A percentile compares a stretch with the other conserved stretches of the same genome.
Evolutionary conservation across 2,888 invertebrate genomes (phyloP).

Genomic region (Leptinotarsa juncta): DNA sequence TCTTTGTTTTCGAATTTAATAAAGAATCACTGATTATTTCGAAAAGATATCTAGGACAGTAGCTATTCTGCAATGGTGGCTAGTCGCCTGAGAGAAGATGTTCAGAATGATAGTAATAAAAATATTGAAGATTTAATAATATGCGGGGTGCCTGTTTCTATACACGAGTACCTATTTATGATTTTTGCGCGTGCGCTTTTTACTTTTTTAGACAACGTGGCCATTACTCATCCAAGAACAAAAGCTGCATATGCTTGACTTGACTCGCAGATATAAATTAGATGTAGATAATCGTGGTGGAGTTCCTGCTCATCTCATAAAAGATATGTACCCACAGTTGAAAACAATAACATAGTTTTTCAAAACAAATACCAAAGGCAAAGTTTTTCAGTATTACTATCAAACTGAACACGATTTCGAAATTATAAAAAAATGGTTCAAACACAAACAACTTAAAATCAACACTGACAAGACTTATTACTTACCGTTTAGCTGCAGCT

Average conservation of each 20-base stretch:
- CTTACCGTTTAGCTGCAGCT: no score
- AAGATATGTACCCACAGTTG: neutral
- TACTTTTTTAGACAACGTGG: conserved; percentile 36
- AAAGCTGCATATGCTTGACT: conserved; percentile 28
- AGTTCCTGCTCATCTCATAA: conserved; percentile 6
- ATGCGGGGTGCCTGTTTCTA: conserved; percentile 37
- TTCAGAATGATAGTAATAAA: conserved; percentile 27
- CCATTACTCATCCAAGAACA: conserved; percentile 40
- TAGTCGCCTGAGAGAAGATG: conserved; percentile 35
- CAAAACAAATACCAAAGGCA: no score
- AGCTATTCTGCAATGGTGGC: conserved; percentile 42
- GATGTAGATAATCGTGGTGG: conserved; percentile 24
- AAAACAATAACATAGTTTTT: neutral
- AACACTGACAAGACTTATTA: no score
- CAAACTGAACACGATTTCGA: no score
- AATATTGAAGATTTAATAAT: conserved; percentile 43
- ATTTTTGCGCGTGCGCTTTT: conserved; percentile 36
- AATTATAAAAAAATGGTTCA: no score
- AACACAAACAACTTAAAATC: no score
- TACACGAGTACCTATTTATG: conserved; percentile 22
- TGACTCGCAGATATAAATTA: conserved; percentile 14
- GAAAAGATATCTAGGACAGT: conserved; percentile 40
- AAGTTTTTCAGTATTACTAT: no score
- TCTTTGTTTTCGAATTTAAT: conserved; percentile 38
- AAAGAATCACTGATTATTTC: conserved; percentile 35